These are phyloP conservation scores for Nannospalax galili DNA, from an alignment of 2,113 vertebrate species.

Conservation along the genomic window DNA sequence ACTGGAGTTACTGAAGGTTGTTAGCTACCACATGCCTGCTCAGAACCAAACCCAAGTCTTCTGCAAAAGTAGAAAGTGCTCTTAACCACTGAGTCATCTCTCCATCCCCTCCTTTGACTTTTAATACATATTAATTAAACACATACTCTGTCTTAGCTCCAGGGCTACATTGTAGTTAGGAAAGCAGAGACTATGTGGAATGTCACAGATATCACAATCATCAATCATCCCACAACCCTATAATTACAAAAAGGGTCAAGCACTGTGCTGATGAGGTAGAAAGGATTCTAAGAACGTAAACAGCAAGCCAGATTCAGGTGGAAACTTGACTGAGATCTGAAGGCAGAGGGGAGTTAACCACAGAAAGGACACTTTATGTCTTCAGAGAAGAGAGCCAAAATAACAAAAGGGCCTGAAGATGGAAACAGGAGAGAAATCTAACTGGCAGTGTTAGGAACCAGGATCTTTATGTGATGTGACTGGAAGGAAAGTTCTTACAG, in stretches of 20 bases:
- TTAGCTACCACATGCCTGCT: too few relatives aligned
- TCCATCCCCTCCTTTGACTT: background rate
- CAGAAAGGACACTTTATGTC: background rate
- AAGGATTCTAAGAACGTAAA: background rate
- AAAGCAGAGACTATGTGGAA: background rate
- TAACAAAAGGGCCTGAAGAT: background rate
- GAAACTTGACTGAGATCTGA: background rate
- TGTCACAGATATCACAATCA: background rate
- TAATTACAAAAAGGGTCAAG: background rate
- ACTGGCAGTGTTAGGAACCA: background rate
- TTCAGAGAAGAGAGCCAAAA: background rate
- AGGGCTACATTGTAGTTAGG: background rate
- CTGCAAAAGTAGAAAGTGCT: too few relatives aligned
- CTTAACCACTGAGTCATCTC: too few relatives aligned
- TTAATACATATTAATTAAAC: slow-evolving; percentile 1
- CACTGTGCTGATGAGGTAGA: background rate
- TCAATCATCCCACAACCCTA: background rate
- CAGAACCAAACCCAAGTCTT: too few relatives aligned
- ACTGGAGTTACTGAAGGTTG: too few relatives aligned
- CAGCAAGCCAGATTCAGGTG: background rate
- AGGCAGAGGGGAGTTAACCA: background rate
- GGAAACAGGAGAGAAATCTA: background rate
- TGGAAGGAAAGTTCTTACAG: background rate
- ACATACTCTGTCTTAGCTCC: background rate
- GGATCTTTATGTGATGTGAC: background rate